Base-by-base conservation (phyloP, 2,888 invertebrate genomes). In the Lydus trimaculatus region DNA sequence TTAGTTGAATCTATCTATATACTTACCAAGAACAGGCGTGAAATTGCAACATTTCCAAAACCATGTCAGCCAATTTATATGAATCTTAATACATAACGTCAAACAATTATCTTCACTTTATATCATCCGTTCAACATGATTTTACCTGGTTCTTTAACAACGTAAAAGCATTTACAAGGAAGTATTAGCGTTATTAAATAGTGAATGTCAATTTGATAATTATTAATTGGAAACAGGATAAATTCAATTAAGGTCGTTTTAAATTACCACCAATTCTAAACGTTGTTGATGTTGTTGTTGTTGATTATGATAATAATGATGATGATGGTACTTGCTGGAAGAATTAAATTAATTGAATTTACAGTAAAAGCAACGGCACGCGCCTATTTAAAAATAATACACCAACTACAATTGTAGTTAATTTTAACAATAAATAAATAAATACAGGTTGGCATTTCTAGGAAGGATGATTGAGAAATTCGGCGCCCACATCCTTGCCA, bases 41-140 rank as follows among this genome's bases (percentile, higher is more conserved):
- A 56, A 56, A 56, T 56, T 56, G 56, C 56, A 56, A 56, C 23
- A 56, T 56, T 56, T 56, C 56, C 25, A 56, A 56, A 56, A 56
- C 56, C 25, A 56, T 56, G 56, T 25, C 56, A 56, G 25, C 25
- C 56, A 25, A 56, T 56, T 56, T 56, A 56, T 56, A 56, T 15
- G 2, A 25, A 56, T 20, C 43, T 43, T 43, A 39, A n/a, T 17
- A 43, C 43, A 48, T 11, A 56, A 20, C 25, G 23, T 56, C 56
- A 56, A 56, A 56, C 56, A 23, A 56, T 56, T 56, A 56, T 56
- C 56, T 15, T 5, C 56, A 56, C 56, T 56, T 56, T 56, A 25
- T 56, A 56, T 25, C 56, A 25, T 25, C 13, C 3, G 25, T 56
- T 13, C 56, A 23, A 15, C 56, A 25, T 56, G 25, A 56, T 25